Conservation (phyloP, 2,888 invertebrate species). For the Amphipoea lucens region DNA sequence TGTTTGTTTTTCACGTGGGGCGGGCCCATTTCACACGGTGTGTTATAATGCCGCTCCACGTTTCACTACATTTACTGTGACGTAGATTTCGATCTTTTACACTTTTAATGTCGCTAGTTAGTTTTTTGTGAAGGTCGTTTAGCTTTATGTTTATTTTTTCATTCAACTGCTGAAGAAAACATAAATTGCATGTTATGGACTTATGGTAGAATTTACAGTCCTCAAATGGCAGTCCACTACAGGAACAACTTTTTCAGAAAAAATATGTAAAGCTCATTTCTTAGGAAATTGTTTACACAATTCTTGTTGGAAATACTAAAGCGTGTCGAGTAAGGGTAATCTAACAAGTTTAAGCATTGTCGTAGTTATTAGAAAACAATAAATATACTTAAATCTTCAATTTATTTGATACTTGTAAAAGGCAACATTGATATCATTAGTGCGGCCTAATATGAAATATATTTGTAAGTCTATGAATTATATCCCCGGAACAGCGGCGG, state of each 20-base stretch:
- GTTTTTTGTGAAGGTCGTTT: constrained; percentile 42
- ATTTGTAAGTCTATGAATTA: constrained; percentile 67
- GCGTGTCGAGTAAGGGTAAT: neutral
- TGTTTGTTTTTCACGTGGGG: constrained; percentile 89
- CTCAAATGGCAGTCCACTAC: neutral
- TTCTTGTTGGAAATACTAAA: neutral
- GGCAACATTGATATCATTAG: constrained; percentile 60
- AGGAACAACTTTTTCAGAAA: no score
- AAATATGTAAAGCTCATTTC: neutral
- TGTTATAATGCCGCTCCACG: constrained; percentile 77
- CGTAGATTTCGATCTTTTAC: constrained; percentile 75
- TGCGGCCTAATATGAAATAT: constrained; percentile 63
- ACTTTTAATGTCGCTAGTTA: constrained; percentile 64
- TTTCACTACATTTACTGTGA: constrained; percentile 79
- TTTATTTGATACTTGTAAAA: constrained; percentile 49
- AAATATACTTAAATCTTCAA: constrained; percentile 38
- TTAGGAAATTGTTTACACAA: neutral
- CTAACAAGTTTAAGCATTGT: neutral
- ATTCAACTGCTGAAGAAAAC: constrained; percentile 13
- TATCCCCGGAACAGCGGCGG: constrained; percentile 79
- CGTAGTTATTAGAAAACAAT: constrained; percentile 9
- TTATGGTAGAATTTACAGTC: neutral
- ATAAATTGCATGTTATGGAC: neutral
- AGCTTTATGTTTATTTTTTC: constrained; percentile 22
- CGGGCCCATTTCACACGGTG: constrained; percentile 83